A percentile compares a stretch with the other conserved stretches of the same genome.
Evolutionary conservation across 2,797 vertebrate species (phyloP).

Genomic region (Propithecus deckenii): DNA sequence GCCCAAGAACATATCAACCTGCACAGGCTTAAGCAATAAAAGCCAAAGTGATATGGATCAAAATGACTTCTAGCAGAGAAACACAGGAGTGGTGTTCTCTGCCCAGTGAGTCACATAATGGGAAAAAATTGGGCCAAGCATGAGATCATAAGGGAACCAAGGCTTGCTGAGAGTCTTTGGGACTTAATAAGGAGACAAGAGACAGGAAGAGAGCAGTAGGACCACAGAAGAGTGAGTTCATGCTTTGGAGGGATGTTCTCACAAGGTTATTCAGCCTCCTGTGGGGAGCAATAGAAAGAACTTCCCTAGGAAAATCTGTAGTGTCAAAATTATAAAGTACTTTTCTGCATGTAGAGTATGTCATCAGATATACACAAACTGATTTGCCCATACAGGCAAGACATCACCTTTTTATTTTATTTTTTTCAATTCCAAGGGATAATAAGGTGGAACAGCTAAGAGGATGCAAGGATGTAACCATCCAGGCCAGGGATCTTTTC

Average conservation of each 20-base stretch:
- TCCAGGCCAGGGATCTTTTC: background rate
- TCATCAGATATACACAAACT: background rate
- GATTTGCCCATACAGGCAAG: background rate
- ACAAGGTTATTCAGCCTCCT: background rate
- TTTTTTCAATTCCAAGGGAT: background rate
- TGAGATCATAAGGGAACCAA: background rate
- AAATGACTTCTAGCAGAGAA: conserved; percentile 15
- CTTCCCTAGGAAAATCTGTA: background rate
- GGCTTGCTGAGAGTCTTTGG: background rate
- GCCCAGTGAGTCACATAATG: background rate
- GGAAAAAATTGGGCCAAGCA: background rate
- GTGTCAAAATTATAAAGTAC: background rate
- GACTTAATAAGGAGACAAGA: background rate
- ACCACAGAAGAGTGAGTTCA: background rate
- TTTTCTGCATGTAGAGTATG: background rate
- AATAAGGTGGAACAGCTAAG: background rate
- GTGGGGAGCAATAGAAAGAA: background rate
- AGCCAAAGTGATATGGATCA: background rate
- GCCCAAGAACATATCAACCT: background rate
- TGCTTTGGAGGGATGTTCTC: background rate
- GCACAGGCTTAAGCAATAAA: background rate
- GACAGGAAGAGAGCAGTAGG: background rate
- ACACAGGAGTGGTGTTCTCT: background rate
- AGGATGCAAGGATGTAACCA: background rate
- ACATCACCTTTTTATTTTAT: background rate